Evolutionary conservation across 2,113 vertebrate species (phyloP).

Genomic region (Cyprinodon variegatus): DNA sequence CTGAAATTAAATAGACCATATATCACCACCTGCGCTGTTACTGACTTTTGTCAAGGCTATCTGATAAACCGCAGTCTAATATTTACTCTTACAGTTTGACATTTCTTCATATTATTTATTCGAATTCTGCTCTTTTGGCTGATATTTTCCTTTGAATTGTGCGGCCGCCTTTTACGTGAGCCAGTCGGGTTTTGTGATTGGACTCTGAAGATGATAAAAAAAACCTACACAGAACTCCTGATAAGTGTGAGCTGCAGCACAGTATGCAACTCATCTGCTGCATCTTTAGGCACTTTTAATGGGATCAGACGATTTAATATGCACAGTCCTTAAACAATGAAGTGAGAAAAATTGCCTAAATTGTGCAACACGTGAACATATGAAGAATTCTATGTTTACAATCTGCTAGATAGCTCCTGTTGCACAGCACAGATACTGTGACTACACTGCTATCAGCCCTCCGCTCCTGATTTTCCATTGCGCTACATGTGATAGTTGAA

Average conservation of each 20-base stretch:
- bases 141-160: conserved; percentile 6
- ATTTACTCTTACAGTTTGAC: conserved; percentile 16
- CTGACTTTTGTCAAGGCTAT: conserved; percentile 5
- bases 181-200: neutral
- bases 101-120: neutral
- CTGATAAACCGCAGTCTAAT: conserved; percentile 8
- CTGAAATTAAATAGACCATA: neutral
- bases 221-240: neutral
- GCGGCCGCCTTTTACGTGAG: neutral
- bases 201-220: conserved; percentile 27
- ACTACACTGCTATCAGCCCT: neutral
- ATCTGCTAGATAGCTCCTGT: neutral
- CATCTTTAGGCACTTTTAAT: neutral
- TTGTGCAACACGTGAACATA: neutral
- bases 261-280: neutral
- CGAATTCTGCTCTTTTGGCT: neutral
- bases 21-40: neutral
- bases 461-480: neutral
- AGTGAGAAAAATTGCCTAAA: neutral
- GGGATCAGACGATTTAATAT: neutral
- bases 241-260: neutral
- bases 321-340: neutral
- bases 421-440: too few species aligned
- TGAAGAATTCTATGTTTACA: neutral
- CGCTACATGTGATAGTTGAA: neutral